phyloP scores from a whole-genome alignment of 92 coral and sea anemone genomes.

The Plumapathes pennacea region DNA sequence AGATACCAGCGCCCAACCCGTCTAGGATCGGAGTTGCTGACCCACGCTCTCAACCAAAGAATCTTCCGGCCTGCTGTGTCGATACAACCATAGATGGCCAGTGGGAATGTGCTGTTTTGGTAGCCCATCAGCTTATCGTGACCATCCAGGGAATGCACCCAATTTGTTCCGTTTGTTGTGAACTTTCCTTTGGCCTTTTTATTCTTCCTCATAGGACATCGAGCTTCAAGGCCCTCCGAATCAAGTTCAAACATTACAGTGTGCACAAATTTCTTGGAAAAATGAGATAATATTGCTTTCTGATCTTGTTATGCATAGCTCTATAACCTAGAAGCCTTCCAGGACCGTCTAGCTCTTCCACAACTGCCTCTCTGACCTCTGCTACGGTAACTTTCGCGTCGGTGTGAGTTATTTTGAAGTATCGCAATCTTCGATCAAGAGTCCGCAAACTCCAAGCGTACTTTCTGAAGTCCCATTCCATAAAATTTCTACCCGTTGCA shows the following conservation, averaged over 20 bases:
- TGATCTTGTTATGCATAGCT: constrained; percentile 47
- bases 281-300: constrained; percentile 36
- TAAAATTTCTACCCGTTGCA: constrained; percentile 37
- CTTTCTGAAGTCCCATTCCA: constrained; percentile 20
- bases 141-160: constrained; percentile 34
- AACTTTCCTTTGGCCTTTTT: constrained; percentile 27
- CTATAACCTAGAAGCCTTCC: constrained; percentile 53
- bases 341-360: constrained; percentile 45
- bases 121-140: constrained; percentile 53
- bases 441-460: constrained; percentile 44
- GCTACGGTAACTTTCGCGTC: constrained; percentile 37
- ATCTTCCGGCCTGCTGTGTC: constrained; percentile 49
- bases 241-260: constrained; percentile 37
- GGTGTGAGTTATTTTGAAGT: constrained; percentile 32
- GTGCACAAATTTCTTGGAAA: constrained; percentile 49
- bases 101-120: constrained; percentile 43
- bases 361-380: constrained; percentile 22
- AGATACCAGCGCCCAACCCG: constrained; percentile 41
- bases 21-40: constrained; percentile 27
- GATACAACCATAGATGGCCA: constrained; percentile 52
- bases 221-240: constrained; percentile 30
- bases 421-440: constrained; percentile 36
- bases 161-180: constrained; percentile 27
- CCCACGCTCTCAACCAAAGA: constrained; percentile 25
- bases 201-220: constrained; percentile 40